Evolutionary conservation across 1,140 invertebrate genomes (phyloP), one percentile per base, ranked within the genome.

Genomic region (Eufriesea mexicana): DNA sequence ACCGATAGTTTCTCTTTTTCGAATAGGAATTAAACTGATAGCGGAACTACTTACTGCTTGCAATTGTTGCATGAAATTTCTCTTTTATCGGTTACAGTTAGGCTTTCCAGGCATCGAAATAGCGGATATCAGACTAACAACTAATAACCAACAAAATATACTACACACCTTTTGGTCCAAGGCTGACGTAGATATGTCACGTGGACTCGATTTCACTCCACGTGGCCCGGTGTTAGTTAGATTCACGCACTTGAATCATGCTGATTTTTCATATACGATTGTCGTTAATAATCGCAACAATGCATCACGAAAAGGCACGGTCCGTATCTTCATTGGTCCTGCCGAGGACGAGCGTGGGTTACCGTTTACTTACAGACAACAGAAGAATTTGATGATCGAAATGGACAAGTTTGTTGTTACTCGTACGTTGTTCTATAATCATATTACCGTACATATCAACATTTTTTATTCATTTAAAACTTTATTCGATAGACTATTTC

Each of bases 301-400:
- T 0, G 87, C 92, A 14, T 88, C 92, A 25, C 88, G 94, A 76
- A 95, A 95, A 75, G 97, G 96, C 62, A 97, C 97, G 0, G 96
- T 96, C 7, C 95, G 97, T n/a, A 96, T 98, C 84, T 98, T 97
- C 94, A 92, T 97, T 77, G 96, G 95, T 0, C 97, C 97, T 0
- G 96, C 95, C 74, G 89, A 93, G 23, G 96, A 97, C 86, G 97
- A 97, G 89, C 93, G 95, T 28, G 96, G 96, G 1, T 92, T 95
- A 12, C 95, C 94, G 6, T 95, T 97, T 90, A 78, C 93, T 20
- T 96, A 97, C 89, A 93, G 95, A 0, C 95, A 97, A 45, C 96
- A 97, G 91, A 95, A 96, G 42, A 89, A 94, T 5, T 92, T 97
- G 47, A 97, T 97, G 95, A 95, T 97, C 55, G 97, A 98, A 89